Base-by-base conservation (phyloP, 1,140 invertebrate genomes). In the Rhopalosiphum padi region DNA sequence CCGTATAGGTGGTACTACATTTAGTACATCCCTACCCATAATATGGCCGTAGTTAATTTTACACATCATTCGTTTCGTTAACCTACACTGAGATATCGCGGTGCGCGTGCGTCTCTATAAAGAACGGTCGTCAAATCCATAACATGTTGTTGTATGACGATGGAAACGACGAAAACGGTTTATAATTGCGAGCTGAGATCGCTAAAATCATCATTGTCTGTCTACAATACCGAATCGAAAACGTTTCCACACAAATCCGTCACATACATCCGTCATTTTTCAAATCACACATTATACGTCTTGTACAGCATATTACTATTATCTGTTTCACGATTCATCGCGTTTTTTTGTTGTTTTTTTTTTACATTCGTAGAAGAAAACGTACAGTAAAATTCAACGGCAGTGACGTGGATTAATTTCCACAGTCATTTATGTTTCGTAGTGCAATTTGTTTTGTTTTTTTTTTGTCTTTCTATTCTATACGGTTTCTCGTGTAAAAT, bases 341-440 rank as follows among this genome's bases (percentile, higher is more conserved):
- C 21, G 68, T 41, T 23, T 37, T 90, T 91, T 68, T 90, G 46
- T 37, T 90, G 41, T 91, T 37, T 82, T 46, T 46, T 46, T 46
- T 46, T 92, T 83, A n/a, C 51, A 48, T 87, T n/a, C 43, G 43
- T 48, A 88, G 87, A 93, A 68, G n/a, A 85, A 51, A 85, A 35
- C 60, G 83, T 68, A 30, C 37, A 86, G n/a, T 53, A 55, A 86
- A 82, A 93, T 43, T 93, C 55, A 89, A 48, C 90, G n/a, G 30
- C 46, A 83, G 68, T 92, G 90, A 92, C 90, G 22, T 48, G 90
- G 68, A 92, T 92, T 92, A 92, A 92, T 92, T 92, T 83, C 46
- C 23, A 43, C 37, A 91, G 90, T 91, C 68, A 82, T 82, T 91
- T 91, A 68, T 68, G 41, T 91, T 82, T 82, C 25, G 30, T 82